These are phyloP conservation scores for Pseudotriccus pelzelni DNA, from an alignment of 2,797 vertebrate species.

Conservation along the genomic window DNA sequence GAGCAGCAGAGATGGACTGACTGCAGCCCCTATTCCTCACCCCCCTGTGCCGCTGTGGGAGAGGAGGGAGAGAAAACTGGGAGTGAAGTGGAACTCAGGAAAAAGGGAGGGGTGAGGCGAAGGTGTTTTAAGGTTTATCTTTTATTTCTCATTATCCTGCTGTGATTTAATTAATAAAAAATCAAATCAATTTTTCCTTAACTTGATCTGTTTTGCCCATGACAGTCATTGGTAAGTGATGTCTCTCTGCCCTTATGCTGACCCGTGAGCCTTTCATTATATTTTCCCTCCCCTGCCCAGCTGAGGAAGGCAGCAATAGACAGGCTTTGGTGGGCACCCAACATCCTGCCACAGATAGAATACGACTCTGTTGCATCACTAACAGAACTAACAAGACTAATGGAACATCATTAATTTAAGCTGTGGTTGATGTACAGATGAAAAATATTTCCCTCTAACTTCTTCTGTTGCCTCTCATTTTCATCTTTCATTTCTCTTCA, in stretches of 20 bases:
- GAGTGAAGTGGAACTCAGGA: neutral
- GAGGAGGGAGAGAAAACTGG: neutral
- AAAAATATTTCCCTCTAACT: neutral
- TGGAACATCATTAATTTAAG: neutral
- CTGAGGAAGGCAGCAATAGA: neutral
- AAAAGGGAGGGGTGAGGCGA: neutral
- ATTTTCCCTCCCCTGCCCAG: neutral
- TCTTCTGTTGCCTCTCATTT: neutral
- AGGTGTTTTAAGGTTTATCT: neutral
- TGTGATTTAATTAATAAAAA: neutral
- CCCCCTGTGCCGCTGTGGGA: neutral
- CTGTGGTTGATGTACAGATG: neutral
- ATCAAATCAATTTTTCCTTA: neutral
- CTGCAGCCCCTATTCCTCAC: neutral
- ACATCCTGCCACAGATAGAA: neutral
- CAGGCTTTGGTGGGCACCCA: neutral
- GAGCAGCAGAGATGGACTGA: neutral
- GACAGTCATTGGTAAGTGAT: neutral
- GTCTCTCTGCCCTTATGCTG: neutral
- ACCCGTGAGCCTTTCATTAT: neutral
- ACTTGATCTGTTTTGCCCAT: neutral
- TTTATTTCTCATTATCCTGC: neutral
- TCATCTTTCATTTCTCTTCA: neutral
- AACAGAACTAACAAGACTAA: neutral
- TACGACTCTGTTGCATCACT: neutral